These are phyloP conservation scores for Cariama cristata DNA, from an alignment of 2,113 vertebrate species.

Conservation along the genomic window DNA sequence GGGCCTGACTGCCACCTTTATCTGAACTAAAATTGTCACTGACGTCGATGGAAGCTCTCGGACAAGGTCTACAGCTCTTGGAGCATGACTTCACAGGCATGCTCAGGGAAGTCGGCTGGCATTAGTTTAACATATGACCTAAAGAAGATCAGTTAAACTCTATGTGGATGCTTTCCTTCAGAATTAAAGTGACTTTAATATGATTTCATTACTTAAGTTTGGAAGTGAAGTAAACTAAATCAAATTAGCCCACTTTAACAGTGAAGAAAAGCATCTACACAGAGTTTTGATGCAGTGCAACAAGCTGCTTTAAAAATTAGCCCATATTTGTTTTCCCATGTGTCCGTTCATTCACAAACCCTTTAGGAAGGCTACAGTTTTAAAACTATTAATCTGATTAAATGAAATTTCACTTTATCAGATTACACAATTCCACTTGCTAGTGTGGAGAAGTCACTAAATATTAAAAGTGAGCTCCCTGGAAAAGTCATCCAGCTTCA, in stretches of 20 bases:
- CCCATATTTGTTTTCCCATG: neutral
- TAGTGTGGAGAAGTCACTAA: neutral
- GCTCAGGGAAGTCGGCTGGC: neutral
- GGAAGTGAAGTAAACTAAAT: slow-evolving; percentile 17
- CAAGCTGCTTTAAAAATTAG: neutral
- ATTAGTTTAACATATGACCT: neutral
- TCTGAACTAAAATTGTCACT: neutral
- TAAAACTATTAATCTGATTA: slow-evolving; percentile 1
- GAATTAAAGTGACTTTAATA: slow-evolving; percentile 17
- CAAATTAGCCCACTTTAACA: neutral
- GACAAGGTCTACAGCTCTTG: neutral
- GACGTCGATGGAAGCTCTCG: neutral
- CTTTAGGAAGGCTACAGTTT: neutral
- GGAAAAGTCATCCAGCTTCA: neutral
- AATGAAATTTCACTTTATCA: neutral
- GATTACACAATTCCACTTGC: neutral
- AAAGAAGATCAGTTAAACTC: neutral
- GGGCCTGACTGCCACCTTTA: neutral
- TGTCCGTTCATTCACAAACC: neutral
- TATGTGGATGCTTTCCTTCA: neutral
- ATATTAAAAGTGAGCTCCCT: neutral
- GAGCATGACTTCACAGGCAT: neutral
- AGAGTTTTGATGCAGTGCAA: neutral
- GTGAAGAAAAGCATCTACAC: neutral
- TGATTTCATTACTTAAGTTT: slow-evolving; percentile 12